Percentiles rank a stretch among this genome's conserved stretches.
phyloP scores from a whole-genome alignment of 2,113 vertebrate genomes.

The Blennius ocellaris region DNA sequence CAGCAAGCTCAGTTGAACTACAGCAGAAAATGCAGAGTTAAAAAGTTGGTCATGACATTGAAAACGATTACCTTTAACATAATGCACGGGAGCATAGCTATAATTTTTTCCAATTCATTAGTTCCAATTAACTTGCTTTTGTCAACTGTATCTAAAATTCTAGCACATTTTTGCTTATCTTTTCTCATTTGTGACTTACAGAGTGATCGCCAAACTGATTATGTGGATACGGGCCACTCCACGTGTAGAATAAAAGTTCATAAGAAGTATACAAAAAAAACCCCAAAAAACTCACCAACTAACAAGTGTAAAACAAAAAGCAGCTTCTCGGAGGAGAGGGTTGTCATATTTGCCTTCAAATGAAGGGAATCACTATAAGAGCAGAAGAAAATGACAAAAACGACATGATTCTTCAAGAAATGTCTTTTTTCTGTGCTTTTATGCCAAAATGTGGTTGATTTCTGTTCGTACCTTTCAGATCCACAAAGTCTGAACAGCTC shows the following conservation, averaged over 20 bases:
- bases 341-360: slow-evolving; percentile 47
- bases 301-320: slow-evolving; percentile 43
- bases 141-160: background rate
- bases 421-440: too few species aligned
- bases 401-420: too few species aligned
- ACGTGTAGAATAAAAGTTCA: background rate
- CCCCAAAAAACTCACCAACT: slow-evolving; percentile 54
- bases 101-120: too few species aligned
- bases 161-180: background rate
- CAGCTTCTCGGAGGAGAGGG: slow-evolving; percentile 20
- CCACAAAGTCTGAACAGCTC: background rate
- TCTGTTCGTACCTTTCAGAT: slow-evolving; percentile 38
- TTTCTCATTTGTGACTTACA: background rate
- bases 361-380: slow-evolving; percentile 24
- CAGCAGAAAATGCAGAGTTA: slow-evolving; percentile 9
- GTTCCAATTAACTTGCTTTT: too few species aligned
- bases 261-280: background rate
- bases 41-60: too few species aligned
- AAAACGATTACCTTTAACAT: too few species aligned
- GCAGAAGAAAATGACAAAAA: background rate
- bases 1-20: slow-evolving; percentile 61
- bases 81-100: too few species aligned
- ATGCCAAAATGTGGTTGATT: background rate
- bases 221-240: background rate
- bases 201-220: background rate